Evolutionary conservation across 1,140 invertebrate genomes (phyloP), one percentile per base, ranked within the genome.

Genomic region (Drosophila miranda): DNA sequence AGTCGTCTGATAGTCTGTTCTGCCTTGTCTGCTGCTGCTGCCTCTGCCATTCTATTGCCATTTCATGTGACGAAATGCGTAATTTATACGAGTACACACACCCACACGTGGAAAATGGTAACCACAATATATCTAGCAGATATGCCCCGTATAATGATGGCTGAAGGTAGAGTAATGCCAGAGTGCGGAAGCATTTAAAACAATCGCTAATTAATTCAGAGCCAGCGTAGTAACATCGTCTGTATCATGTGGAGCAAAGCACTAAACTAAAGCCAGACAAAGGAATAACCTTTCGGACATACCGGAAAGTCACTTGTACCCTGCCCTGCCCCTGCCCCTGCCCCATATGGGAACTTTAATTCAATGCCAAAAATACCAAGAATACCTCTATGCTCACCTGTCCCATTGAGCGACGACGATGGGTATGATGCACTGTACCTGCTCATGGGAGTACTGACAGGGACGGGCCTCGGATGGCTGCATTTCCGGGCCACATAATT

Each of bases 51-150:
- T 55, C 49, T 67, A 68, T 67, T 68, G 8, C 11, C 48, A n/a
- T 28, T 55, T 6, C n/a, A 38, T 44, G 13, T 48, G 49, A 28
- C 41, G 34, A 45, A 55, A 41, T 21, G 49, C 55, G 19, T 67
- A 68, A 49, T 43, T 46, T 30, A 67, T 44, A 68, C 43, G 68
- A 68, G 68, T 68, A 30, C 64, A 63, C 43, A 55, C 48, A 68
- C 42, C 42, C 34, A 38, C 38, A 30, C 28, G 7, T 8, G 60
- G 13, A 53, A 55, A 54, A 54, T 66, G 50, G 19, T 26, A 19
- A 19, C 19, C 19, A 19, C 19, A 19, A 19, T 30, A 30, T 30
- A 34, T 34, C 30, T 34, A 3, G 34, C 11, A 38, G 34, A 38
- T 13, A 38, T 38, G 9, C 34, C 2, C 34, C 9, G 34, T 11